A percentile compares a stretch with the other conserved stretches of the same genome.
Conservation (phyloP, 2,113 vertebrate species). For the Vidua macroura region DNA sequence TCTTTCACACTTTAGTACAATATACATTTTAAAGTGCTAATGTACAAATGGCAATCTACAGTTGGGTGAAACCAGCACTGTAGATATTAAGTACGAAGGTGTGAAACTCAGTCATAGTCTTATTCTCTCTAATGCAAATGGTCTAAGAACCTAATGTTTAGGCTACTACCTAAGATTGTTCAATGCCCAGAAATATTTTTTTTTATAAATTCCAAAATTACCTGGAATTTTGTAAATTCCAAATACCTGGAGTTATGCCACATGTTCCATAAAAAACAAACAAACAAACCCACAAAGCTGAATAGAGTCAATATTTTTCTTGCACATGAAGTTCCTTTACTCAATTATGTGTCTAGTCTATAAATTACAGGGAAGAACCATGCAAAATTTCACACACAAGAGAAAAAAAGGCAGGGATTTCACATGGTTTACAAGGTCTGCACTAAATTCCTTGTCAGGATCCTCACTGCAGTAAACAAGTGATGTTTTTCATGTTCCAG, state of each 20-base stretch:
- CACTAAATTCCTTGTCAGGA: background rate
- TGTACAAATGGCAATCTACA: background rate
- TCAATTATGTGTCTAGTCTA: background rate
- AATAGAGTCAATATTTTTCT: background rate
- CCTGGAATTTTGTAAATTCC: background rate
- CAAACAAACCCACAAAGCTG: background rate
- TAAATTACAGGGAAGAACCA: background rate
- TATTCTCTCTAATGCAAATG: background rate
- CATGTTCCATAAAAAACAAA: background rate
- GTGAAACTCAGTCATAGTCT: background rate
- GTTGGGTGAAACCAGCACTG: background rate
- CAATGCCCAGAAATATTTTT: background rate
- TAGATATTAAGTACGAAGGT: background rate
- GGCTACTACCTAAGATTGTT: background rate
- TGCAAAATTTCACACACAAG: background rate
- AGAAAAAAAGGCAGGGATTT: background rate
- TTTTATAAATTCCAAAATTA: background rate
- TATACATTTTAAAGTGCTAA: background rate
- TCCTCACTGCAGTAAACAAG: background rate
- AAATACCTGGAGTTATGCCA: background rate
- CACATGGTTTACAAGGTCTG: background rate
- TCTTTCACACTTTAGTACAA: background rate
- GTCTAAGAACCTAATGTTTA: background rate
- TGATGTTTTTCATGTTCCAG: background rate
- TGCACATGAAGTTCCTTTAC: background rate